These are phyloP conservation scores for Oryzias dopingdopingensis DNA, from an alignment of 2,797 vertebrate species.

Conservation along the genomic window DNA sequence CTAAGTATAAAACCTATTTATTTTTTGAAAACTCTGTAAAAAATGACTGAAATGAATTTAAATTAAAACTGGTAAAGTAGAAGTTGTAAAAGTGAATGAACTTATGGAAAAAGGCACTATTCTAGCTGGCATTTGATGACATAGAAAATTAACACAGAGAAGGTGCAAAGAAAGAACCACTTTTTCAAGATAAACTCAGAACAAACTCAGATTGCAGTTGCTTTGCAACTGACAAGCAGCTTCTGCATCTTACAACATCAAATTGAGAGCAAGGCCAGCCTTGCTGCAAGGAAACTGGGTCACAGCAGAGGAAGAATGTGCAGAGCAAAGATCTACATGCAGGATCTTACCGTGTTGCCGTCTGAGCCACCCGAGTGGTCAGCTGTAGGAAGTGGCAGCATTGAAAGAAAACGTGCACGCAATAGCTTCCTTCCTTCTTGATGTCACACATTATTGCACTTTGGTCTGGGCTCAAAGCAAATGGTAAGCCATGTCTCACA, in stretches of 20 bases:
- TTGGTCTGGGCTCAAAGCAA: background rate
- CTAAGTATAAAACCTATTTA: too few species aligned
- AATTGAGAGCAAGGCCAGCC: background rate
- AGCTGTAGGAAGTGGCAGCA: constrained; percentile 38
- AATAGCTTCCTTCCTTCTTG: constrained; percentile 28
- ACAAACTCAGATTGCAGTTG: background rate
- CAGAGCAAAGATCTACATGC: constrained; percentile 20
- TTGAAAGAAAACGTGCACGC: background rate
- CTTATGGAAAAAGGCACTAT: too few species aligned
- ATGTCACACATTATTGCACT: background rate
- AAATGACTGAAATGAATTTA: too few species aligned
- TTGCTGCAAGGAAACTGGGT: constrained; percentile 29
- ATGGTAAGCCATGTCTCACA: too few species aligned
- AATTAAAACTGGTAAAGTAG: too few species aligned
- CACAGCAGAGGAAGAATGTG: constrained; percentile 3
- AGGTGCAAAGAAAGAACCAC: background rate
- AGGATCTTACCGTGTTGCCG: constrained; percentile 39
- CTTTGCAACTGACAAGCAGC: background rate
- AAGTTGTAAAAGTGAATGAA: too few species aligned
- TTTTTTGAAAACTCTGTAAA: too few species aligned
- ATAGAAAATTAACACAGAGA: too few species aligned
- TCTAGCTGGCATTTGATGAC: too few species aligned
- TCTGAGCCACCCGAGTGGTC: constrained; percentile 20
- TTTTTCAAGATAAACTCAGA: background rate
- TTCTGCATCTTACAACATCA: background rate